Base-by-base conservation (phyloP, 2,888 invertebrate genomes). In the Habroteleia sp. region DNA sequence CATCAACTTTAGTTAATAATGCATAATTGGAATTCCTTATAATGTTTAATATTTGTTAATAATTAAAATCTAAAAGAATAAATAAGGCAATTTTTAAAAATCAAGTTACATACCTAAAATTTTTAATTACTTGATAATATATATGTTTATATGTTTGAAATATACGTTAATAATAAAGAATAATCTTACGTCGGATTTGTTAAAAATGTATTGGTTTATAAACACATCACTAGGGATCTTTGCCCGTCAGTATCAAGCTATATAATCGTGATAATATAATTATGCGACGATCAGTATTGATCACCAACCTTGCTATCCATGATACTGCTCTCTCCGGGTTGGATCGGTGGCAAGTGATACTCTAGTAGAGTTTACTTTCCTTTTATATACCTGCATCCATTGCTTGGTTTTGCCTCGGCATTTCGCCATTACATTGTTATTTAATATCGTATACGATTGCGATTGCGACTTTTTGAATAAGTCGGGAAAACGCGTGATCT, bases 271-370 rank as follows among this genome's bases (percentile, higher is more conserved):
- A 31, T 50, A 50, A 52, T 60, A 69, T 31, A 72, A 56, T 56
- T 35, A 56, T 20, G 17, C 14, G 52, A 48, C 62, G 48, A 68
- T 44, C 27, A 58, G 10, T 63, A 63, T 56, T 27, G 10, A 71
- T 29, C 75, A 83, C 81, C n/a, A 78, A 85, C 85, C 85, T 85
- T 84, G 58, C 77, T 74, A 20, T 77, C 77, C 84, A 84, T 85
- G 65, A 52, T 77, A 44, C 62, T 74, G 62, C 56, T 72, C 52
- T 54, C 63, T 60, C 68, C 37, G 16, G 66, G 79, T 76, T 77
- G 42, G 33, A 63, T 78, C 79, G 74, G 63, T 71, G 50, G 74
- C 66, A 79, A 86, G 65, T 86, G 84, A 84, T 83, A 83, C 74
- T 62, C 37, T 56, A 41, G 41, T 63, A 62, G 63, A 74, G 75